phyloP scores from a whole-genome alignment of 2,113 vertebrate species.

The Nesoenas mayeri region DNA sequence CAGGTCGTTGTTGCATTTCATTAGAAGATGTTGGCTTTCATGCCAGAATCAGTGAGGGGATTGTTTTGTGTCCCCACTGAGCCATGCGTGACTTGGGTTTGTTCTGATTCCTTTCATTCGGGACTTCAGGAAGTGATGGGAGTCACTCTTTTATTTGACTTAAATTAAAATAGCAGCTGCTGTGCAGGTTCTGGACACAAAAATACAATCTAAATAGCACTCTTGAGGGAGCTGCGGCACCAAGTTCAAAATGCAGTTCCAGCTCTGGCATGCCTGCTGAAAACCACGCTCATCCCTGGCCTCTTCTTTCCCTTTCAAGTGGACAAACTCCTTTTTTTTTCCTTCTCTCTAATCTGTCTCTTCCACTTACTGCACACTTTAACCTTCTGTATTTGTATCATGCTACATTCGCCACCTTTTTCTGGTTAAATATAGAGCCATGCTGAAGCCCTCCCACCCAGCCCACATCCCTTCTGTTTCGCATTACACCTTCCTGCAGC shows the following conservation, averaged over 20 bases:
- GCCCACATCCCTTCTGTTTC: constrained; percentile 56
- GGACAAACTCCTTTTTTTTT: background rate
- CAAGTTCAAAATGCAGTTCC: background rate
- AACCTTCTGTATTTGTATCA: constrained; percentile 38
- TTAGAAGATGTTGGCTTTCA: background rate
- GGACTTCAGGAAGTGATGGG: background rate
- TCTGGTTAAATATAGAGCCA: constrained; percentile 49
- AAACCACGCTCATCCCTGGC: background rate
- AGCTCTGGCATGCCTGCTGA: background rate
- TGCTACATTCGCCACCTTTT: background rate
- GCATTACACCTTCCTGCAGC: constrained; percentile 46
- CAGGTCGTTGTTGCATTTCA: background rate
- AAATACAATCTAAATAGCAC: background rate
- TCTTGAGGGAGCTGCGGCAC: background rate
- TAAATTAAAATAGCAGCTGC: constrained; percentile 32
- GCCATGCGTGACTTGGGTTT: background rate
- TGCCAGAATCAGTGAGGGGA: background rate
- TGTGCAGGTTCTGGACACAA: background rate
- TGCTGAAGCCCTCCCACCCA: constrained; percentile 38
- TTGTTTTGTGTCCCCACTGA: background rate
- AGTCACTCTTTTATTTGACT: background rate
- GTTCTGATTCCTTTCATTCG: constrained; percentile 16
- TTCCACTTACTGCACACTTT: constrained; percentile 4
- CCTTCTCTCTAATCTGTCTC: background rate
- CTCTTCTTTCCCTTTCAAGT: background rate